Conservation (phyloP, 2,113 vertebrate genomes). For the Aepyceros melampus region DNA sequence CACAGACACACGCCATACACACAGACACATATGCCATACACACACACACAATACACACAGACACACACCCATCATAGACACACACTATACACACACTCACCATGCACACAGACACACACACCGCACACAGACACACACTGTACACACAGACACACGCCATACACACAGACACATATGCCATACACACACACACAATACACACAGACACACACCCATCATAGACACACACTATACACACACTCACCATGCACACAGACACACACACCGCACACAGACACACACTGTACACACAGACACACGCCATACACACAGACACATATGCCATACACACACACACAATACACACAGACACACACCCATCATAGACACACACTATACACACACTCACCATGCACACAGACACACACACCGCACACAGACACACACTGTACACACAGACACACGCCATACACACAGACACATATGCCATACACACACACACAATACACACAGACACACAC, state of each 20-base stretch:
- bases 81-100: no score
- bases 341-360: neutral
- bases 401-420: no score
- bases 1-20: neutral
- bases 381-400: no score
- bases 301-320: rapidly evolving
- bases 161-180: neutral
- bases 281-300: neutral
- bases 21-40: neutral
- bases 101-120: no score
- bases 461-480: no score
- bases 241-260: rapidly evolving
- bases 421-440: no score
- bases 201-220: neutral
- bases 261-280: neutral
- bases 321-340: no score
- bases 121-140: no score
- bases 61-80: no score
- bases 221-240: neutral
- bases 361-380: neutral
- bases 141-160: neutral
- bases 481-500: no score
- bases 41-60: no score
- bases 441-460: no score
- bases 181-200: neutral